Percentiles rank a stretch among this genome's conserved stretches.
Conservation (phyloP, 2,888 invertebrate genomes). For the Acleris emargana region DNA sequence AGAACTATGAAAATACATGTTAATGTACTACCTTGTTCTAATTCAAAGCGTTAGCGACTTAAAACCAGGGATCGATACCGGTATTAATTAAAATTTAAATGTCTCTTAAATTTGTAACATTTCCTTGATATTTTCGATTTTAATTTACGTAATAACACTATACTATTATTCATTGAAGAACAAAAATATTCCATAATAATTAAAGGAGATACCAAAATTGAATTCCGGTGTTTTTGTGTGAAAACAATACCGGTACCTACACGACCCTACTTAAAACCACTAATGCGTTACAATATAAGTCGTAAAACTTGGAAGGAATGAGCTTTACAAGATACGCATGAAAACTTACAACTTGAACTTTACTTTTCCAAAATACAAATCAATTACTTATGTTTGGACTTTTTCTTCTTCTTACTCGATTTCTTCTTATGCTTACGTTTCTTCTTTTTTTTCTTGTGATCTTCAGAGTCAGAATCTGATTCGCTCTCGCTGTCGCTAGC, state of each 20-base stretch:
- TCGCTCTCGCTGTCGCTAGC: constrained; percentile 86
- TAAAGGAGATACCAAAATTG: too few relatives aligned
- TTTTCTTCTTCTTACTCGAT: constrained; percentile 89
- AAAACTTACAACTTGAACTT: constrained; percentile 7
- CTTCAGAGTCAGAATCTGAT: constrained; percentile 87
- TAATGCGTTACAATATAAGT: background rate
- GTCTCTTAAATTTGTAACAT: too few relatives aligned
- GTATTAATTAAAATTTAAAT: too few relatives aligned
- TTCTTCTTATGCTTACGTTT: constrained; percentile 88
- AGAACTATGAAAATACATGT: too few relatives aligned
- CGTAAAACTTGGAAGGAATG: constrained; percentile 1
- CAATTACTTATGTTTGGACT: constrained; percentile 81
- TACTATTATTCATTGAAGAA: too few relatives aligned
- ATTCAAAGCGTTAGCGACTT: too few relatives aligned
- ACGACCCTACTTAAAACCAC: background rate
- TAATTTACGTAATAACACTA: too few relatives aligned
- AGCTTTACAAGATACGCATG: constrained; percentile 16
- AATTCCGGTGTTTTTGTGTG: too few relatives aligned
- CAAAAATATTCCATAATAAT: too few relatives aligned
- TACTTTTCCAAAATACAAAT: constrained; percentile 9
- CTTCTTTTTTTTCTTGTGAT: constrained; percentile 87
- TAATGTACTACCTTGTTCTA: too few relatives aligned
- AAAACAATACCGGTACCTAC: too few relatives aligned
- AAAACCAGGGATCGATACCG: background rate
- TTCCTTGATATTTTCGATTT: too few relatives aligned